Evolutionary conservation across 2,888 invertebrate genomes (phyloP), one percentile per base, ranked within the genome.

Genomic region (Merodon equestris): DNA sequence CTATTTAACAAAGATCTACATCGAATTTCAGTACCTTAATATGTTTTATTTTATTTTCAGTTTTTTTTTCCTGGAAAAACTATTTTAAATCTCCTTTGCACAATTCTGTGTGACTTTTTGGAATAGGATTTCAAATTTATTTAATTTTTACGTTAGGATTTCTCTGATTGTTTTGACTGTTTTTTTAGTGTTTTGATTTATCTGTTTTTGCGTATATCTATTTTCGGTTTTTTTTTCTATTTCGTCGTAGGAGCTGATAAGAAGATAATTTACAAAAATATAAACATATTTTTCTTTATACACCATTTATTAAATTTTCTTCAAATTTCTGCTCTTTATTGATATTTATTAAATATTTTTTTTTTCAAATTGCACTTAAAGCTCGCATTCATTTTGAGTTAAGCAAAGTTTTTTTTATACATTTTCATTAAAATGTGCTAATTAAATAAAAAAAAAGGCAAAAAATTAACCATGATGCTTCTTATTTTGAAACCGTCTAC

Each of bases 251-350:
- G 27, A 27, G 2, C 27, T 27, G 27, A 27, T 27, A 27, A 58
- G 36, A 73, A 77, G 67, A 73, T 67, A 68, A 68, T 64, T 79
- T 79, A 79, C 79, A 79, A 79, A 79, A 79, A 79, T 79, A 79
- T 74, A 79, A 79, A 79, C 74, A 64, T 58, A 77, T 51, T 61
- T 77, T 9, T 67, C 63, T 63, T 67, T 57, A 67, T 40, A 71
- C 57, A 27, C 27, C 2, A 54, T 71, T 67, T 27, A 48, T 47
- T 57, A 48, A 38, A 10, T 42, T 50, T 9, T 44, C 40, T 45
- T 50, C 1, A 10, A 7, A 47, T 64, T 45, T 7, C 38, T 42
- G 61, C 54, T 54, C 47, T 45, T 27, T 53, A 18, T 61, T 60
- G 15, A 13, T 58, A 50, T 42, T 54, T 48, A 40, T 19, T 58